Base-by-base conservation (phyloP, 2,888 invertebrate species). In the Ophonus ardosiacus region DNA sequence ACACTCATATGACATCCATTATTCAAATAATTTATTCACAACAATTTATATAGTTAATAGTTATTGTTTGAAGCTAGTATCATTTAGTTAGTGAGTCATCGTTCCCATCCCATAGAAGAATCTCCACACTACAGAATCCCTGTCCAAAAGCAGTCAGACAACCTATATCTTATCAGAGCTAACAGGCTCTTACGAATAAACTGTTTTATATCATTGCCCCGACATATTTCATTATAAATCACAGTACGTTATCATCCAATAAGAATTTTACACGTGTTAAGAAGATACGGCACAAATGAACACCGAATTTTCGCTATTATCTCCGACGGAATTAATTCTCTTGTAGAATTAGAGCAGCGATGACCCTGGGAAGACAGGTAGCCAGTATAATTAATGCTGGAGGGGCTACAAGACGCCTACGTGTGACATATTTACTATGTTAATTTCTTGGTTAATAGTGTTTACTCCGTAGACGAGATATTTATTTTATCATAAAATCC, bases 191-290 rank as follows among this genome's bases (percentile, higher is more conserved):
- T 84, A 84, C 76, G 84, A 84, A 84, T 84, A 84, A 84, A 84
- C 84, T 78, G 84, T 84, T 84, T 84, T 84, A 84, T 84, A 78
- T 84, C 84, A 43, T 78, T 40, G 56, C 61, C 31, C 40, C 76
- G 40, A 63, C 84, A 84, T 84, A 84, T 84, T 84, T 84, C 84
- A 84, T 84, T 84, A 84, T 84, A 84, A 84, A 84, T 84, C 84
- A 84, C 84, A 31, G 78, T 59, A 43, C 61, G 78, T 84, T 84
- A 84, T 84, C 84, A 61, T 21, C 78, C 78, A 76, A 78, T 84
- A 84, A 84, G 84, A 76, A 78, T 84, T 84, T 84, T 51, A 84
- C 84, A 84, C 31, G 78, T 84, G 84, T 84, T 84, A 38, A 51
- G 78, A n/a, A 56, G 78, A 84, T 84, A 78, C 59, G 51, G 61